Evolutionary conservation across 2,888 invertebrate species (phyloP).

Genomic region (Drosophila birchii): DNA sequence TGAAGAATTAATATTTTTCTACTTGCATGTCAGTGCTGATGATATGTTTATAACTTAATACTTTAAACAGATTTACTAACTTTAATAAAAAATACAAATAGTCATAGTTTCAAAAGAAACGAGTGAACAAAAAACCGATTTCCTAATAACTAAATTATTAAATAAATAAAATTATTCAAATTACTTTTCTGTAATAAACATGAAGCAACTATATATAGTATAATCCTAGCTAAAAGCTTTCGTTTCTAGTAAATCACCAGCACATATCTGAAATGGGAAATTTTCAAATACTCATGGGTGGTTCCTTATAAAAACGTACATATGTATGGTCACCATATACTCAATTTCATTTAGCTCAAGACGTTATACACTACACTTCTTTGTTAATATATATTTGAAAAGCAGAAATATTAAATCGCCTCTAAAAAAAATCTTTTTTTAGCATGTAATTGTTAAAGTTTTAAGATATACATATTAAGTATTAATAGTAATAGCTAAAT

Average conservation of each 20-base stretch:
- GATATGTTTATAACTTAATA: too few relatives aligned
- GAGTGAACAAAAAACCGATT: too few relatives aligned
- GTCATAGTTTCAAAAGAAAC: background rate
- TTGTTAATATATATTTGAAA: background rate
- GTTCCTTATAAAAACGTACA: background rate
- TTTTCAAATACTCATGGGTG: background rate
- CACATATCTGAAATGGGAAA: background rate
- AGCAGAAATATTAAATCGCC: background rate
- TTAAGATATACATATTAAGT: background rate
- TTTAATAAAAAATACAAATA: background rate
- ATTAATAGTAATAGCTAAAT: background rate
- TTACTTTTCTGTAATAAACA: too few relatives aligned
- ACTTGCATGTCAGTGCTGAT: background rate
- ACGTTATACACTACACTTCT: background rate
- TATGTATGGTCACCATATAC: too few relatives aligned
- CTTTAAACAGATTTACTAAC: too few relatives aligned
- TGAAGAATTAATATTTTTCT: background rate
- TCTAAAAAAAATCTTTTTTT: background rate
- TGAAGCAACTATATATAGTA: background rate
- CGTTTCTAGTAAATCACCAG: background rate
- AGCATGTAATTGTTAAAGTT: too few relatives aligned
- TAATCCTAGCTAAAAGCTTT: background rate
- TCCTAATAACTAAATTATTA: too few relatives aligned
- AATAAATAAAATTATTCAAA: too few relatives aligned
- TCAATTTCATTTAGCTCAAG: background rate